These are phyloP conservation scores for Sparus aurata DNA, from an alignment of 2,797 vertebrate species.

Conservation along the genomic window DNA sequence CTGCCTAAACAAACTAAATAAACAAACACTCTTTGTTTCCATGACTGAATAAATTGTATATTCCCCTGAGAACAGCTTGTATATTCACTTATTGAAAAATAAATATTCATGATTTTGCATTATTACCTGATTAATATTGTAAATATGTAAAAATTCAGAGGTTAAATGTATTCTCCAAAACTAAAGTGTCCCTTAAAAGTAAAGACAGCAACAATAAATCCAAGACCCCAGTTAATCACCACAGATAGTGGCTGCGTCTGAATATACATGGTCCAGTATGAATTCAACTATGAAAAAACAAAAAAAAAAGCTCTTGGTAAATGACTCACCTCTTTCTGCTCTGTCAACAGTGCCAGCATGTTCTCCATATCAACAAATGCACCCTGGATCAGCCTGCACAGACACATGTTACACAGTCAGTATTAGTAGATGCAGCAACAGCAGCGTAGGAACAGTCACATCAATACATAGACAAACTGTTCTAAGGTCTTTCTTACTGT, in stretches of 20 bases:
- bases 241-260: neutral
- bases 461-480: neutral
- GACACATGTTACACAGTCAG: neutral
- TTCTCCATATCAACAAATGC: conserved; percentile 96
- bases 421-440: neutral
- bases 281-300: neutral
- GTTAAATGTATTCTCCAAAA: no score
- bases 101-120: no score
- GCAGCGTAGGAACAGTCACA: neutral
- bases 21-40: no score
- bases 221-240: neutral
- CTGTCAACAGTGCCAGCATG: conserved; percentile 90
- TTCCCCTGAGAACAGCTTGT: no score
- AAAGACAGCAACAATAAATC: neutral
- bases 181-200: no score
- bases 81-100: no score
- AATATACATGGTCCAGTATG: neutral
- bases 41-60: no score
- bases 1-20: no score
- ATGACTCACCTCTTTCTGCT: conserved; percentile 88
- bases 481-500: neutral
- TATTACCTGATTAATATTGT: no score
- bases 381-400: conserved; percentile 91
- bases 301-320: neutral
- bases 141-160: no score